Evolutionary conservation across 2,113 vertebrate species (phyloP), one percentile per base, ranked within the genome.

Genomic region (Daboia siamensis): DNA sequence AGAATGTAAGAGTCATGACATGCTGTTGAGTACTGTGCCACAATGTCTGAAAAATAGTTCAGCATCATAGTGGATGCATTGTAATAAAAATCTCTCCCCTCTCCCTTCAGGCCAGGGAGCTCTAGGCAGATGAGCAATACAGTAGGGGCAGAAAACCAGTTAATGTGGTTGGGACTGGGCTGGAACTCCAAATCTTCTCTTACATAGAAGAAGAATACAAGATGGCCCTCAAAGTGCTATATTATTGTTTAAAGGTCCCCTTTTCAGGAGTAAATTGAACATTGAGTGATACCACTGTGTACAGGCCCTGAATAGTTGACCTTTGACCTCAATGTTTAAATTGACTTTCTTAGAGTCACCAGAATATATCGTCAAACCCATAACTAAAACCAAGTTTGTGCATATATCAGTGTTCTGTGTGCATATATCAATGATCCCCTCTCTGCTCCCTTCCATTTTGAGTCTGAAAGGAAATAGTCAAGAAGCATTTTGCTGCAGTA

Each of bases 211-310:
- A 95, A 95, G 95, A 95, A 94, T 96, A 96, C 92, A 96, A 94
- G 96, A 94, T 97, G 96, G 94, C 95, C 96, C 96, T 92, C 96
- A 95, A 91, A 95, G 95, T 96, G 96, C 86, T 95, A 96, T 93
- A 96, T 95, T 52, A 86, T 86, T 51, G 26, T 85, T 92, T 59
- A 89, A 57, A 85, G 69, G 33, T 56, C 29, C 57, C 51, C 9
- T 95, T 95, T 56, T 95, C 89, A 94, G 93, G 94, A 96, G 89
- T 90, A 92, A 95, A 94, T 89, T 33, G 94, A 93, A 80, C 4
- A 0, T 91, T 88, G 94, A 93, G 57, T 29, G 93, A 89, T 94
- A 46, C 87, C 57, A 44, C 93, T 54, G 59, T 93, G 74, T 93
- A 93, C 95, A 96, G 94, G 95, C 95, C 94, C 96, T 96, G 95